These are phyloP conservation scores for Lacerta viridis DNA, from an alignment of 2,797 vertebrate genomes.

Conservation along the genomic window DNA sequence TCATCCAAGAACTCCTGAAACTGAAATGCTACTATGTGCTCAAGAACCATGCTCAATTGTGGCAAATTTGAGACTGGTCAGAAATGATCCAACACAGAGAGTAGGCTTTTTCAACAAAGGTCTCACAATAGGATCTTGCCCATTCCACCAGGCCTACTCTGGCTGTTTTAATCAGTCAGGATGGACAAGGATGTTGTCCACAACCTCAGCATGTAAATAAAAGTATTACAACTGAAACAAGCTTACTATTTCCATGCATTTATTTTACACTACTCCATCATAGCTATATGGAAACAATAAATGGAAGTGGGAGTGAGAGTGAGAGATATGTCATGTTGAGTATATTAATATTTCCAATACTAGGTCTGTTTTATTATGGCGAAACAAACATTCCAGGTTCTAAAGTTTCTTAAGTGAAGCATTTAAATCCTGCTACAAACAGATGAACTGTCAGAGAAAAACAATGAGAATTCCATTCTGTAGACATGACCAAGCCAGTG, in stretches of 20 bases:
- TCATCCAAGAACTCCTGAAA: neutral
- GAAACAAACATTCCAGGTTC: conserved; percentile 5
- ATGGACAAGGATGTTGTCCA: neutral
- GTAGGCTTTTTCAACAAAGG: neutral
- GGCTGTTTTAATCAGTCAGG: neutral
- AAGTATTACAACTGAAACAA: neutral
- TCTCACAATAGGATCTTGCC: neutral
- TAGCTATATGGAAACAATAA: neutral
- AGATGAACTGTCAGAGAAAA: neutral
- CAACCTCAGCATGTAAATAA: neutral
- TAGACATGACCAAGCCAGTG: no score
- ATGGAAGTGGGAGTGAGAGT: neutral
- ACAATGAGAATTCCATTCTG: neutral
- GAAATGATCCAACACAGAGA: neutral
- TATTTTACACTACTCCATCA: neutral
- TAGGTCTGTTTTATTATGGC: neutral
- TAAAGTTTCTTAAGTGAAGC: conserved; percentile 6
- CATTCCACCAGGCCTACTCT: neutral
- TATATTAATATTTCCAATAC: conserved; percentile 3
- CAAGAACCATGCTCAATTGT: neutral
- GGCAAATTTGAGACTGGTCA: neutral
- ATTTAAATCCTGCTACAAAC: neutral
- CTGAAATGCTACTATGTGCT: neutral
- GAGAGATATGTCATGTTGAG: neutral
- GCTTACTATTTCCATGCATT: neutral